Evolutionary conservation across 2,797 vertebrate species (phyloP).

Genomic region (Cyprinella venusta): DNA sequence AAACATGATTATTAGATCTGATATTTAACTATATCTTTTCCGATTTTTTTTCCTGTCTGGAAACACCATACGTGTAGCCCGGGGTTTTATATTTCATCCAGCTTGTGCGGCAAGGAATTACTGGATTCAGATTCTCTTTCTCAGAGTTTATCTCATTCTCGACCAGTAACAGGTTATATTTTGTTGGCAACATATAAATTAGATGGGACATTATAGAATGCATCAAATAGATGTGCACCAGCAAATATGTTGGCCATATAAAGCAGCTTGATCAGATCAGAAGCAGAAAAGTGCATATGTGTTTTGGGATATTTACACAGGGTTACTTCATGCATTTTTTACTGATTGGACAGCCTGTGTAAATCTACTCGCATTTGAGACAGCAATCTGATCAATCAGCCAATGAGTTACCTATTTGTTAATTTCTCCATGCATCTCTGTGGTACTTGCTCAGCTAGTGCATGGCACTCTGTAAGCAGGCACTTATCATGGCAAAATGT

Average conservation of each 20-base stretch:
- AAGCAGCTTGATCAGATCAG: conserved; percentile 23
- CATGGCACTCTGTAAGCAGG: not conserved
- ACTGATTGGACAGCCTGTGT: conserved; percentile 4
- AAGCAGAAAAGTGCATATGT: not conserved
- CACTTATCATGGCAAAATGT: not conserved
- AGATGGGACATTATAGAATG: conserved; percentile 23
- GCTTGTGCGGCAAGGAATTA: conserved; percentile 31
- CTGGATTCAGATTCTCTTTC: conserved; percentile 40
- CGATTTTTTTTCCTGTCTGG: conserved; percentile 55
- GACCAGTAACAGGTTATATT: conserved; percentile 28
- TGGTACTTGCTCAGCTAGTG: not conserved
- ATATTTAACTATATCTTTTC: conserved; percentile 69
- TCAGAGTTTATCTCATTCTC: conserved; percentile 23
- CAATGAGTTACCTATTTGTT: not conserved
- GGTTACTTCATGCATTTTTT: conserved; percentile 9
- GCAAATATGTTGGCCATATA: conserved; percentile 1
- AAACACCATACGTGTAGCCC: conserved; percentile 49
- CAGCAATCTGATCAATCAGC: not conserved
- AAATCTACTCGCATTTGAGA: conserved; percentile 16
- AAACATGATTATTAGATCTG: conserved; percentile 70
- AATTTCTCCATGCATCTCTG: not conserved
- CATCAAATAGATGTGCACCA: not conserved
- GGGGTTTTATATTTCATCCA: conserved; percentile 50
- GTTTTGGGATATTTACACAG: not conserved
- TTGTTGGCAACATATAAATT: conserved; percentile 22